Evolutionary conservation across 2,888 invertebrate species (phyloP).

Genomic region (Spodoptera exigua): DNA sequence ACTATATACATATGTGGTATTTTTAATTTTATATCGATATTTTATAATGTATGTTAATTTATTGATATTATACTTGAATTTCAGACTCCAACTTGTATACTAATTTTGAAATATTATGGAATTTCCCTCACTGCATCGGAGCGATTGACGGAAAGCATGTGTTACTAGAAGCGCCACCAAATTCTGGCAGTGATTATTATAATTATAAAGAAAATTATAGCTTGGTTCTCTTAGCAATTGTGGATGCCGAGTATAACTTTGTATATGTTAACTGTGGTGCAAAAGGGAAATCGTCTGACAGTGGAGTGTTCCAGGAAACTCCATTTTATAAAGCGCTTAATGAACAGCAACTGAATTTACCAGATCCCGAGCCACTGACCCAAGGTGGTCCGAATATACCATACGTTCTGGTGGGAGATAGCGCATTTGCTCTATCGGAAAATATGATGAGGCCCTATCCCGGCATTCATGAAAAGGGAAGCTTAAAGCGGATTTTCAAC

Average conservation of each 20-base stretch:
- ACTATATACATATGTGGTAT: no score
- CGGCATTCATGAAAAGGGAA: conserved; percentile 39
- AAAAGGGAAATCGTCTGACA: conserved; percentile 50
- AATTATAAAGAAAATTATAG: conserved; percentile 36
- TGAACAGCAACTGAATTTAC: conserved; percentile 32
- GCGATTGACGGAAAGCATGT: conserved; percentile 37
- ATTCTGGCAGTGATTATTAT: conserved; percentile 31
- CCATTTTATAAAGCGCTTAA: conserved; percentile 29
- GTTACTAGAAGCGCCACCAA: conserved; percentile 32
- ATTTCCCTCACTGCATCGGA: conserved; percentile 36
- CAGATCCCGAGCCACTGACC: conserved; percentile 41
- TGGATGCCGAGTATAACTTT: conserved; percentile 47
- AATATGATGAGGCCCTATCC: conserved; percentile 55
- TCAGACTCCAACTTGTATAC: conserved; percentile 29
- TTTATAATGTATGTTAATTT: no score
- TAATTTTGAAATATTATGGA: conserved; percentile 37
- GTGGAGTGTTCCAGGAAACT: conserved; percentile 59
- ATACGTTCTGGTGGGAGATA: conserved; percentile 58
- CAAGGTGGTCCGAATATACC: conserved; percentile 44
- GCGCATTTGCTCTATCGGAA: conserved; percentile 42
- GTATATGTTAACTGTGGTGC: conserved; percentile 47
- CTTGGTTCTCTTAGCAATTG: conserved; percentile 34
- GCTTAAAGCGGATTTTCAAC: conserved; percentile 32
- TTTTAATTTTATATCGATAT: no score
- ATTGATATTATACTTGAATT: no score